phyloP scores from a whole-genome alignment of 2,797 vertebrate species.

The Onychomys torridus region DNA sequence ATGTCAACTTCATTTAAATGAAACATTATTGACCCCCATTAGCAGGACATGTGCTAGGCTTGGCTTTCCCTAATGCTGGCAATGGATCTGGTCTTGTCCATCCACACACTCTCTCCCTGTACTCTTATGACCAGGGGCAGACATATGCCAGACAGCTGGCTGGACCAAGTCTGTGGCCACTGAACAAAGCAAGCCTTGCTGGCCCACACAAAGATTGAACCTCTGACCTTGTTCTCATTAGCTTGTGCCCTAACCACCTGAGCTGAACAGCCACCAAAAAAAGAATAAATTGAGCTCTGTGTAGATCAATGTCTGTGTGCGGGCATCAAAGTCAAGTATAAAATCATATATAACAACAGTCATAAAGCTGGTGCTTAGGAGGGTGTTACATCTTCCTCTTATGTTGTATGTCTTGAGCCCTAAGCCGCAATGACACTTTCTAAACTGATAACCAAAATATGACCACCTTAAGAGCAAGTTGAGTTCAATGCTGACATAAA shows the following conservation, averaged over 20 bases:
- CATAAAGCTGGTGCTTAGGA: neutral
- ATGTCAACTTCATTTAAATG: conserved; percentile 75
- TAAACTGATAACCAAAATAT: conserved; percentile 33
- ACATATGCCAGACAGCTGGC: conserved; percentile 82
- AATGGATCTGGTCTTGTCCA: conserved; percentile 81
- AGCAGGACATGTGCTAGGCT: conserved; percentile 61
- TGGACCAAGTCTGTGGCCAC: conserved; percentile 60
- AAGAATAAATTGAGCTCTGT: conserved; percentile 42
- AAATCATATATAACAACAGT: conserved; percentile 20
- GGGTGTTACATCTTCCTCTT: neutral
- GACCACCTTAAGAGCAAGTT: neutral
- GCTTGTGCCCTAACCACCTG: conserved; percentile 74
- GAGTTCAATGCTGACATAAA: neutral
- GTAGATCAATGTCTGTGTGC: conserved; percentile 45
- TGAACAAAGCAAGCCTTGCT: conserved; percentile 72
- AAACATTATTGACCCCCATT: conserved; percentile 80
- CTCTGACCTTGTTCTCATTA: conserved; percentile 82
- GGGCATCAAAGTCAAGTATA: conserved; percentile 10
- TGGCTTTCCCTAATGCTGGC: conserved; percentile 70
- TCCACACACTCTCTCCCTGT: conserved; percentile 69
- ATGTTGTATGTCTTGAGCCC: neutral
- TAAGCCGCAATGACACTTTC: neutral
- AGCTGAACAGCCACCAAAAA: conserved; percentile 44
- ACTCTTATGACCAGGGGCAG: conserved; percentile 78
- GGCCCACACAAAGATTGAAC: conserved; percentile 79